Evolutionary conservation across 2,113 vertebrate genomes (phyloP), one percentile per base, ranked within the genome.

Genomic region (Corvus hawaiiensis): DNA sequence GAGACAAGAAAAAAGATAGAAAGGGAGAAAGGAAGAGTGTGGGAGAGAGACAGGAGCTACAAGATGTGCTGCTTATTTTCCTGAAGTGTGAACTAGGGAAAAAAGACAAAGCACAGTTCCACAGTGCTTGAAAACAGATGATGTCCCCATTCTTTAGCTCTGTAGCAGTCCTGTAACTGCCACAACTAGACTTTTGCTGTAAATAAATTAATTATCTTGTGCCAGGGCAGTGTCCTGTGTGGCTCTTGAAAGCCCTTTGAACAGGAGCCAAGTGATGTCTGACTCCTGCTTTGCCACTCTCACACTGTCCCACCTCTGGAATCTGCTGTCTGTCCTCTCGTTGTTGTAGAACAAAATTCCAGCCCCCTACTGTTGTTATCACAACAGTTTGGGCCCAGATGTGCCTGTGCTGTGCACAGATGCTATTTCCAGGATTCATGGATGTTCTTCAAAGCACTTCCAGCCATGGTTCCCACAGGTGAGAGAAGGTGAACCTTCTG

Each of bases 1-100:
- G 85, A 86, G 91, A 93, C 71, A 90, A 90, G 92, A 68, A 43
- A 73, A 67, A 28, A 85, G 61, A 72, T 30, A 55, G 46, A 87
- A 86, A 83, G 84, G 59, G 48, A 61, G 74, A 78, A 69, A 56
- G 33, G 41, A 59, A 43, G 83, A 89, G 39, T 28, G 32, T 63
- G 75, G n/a, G 69, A 85, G 69, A 68, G 63, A 82, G 63, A 35
- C 0, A 13, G 58, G 71, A 93, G 58, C 41, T 67, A 59, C 56
- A 68, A 68, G 73, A 82, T n/a, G 10, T 44, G 86, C 74, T 82
- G 35, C 48, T 89, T 81, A 64, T 72, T 52, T 44, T 72, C 56
- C 33, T 92, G 85, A 74, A 84, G 56, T 43, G 84, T 86, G 76
- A 90, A 46, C 49, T 35, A 30, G 48, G 27, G 64, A 11, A 39